Evolutionary conservation across 2,113 vertebrate genomes (phyloP), one percentile per base, ranked within the genome.

Genomic region (Myotis brandtii): DNA sequence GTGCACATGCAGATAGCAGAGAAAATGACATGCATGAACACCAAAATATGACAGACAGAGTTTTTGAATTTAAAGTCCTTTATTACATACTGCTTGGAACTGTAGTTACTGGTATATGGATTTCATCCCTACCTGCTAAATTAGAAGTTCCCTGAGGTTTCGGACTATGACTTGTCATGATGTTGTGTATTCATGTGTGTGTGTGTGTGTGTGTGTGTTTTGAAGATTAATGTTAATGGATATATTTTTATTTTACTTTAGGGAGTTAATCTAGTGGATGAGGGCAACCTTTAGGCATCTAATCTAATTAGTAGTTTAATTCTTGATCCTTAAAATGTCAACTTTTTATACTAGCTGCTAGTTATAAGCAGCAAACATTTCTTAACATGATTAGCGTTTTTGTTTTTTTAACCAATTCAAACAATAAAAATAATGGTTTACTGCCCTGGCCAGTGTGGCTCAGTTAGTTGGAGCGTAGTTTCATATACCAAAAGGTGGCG

Each of bases 221-320:
- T 67, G 34, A 75, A 91, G 54, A 82, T 80, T 85, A 89, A n/a
- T 76, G 52, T 93, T 93, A 83, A 43, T 66, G 37, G 40, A 66
- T 48, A 11, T 13, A 25, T 40, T 27, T 87, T 86, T 89, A 85
- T 92, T 96, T 87, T 40, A 91, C 9, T 88, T 85, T 2, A 37
- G 54, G 27, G 18, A 21, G 16, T 79, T 89, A 79, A 59, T 17
- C 25, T 79, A 79, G 48, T 85, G 5, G 18, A 79, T 80, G 25
- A 79, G 34, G 54, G 23, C 16, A 93, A 37, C 32, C 2, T 87
- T 86, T 86, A 86, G 73, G n/a, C 17, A 50, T 75, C 32, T 81
- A 52, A 85, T 77, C 43, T 70, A 95, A 48, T 84, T 64, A 86
- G 11, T 64, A 69, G 67, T 92, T 56, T 85, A 86, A 48, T 88